Base-by-base conservation (phyloP, 1,140 invertebrate species). In the Rhagoletis zephyria region DNA sequence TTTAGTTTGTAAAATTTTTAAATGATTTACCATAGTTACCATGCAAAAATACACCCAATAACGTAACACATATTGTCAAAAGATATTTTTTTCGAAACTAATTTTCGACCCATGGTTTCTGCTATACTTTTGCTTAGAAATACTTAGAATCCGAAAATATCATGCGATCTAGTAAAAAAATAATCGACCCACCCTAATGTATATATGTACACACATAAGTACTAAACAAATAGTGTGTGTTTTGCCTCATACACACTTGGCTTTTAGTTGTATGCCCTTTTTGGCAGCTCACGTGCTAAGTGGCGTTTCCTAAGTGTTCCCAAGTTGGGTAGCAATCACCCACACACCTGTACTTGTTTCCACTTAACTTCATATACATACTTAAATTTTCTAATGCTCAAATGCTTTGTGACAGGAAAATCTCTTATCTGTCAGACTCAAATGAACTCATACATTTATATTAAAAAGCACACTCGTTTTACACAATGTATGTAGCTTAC, bases 381-480 rank as follows among this genome's bases (percentile, higher is more conserved):
- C 30, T 30, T 30, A 30, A 30, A 30, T 30, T 30, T 30, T 30
- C 30, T 0, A 30, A 30, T 30, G 30, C 30, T 30, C 40, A 74
- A 74, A 74, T 45, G 67, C 12, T 74, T 74, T 74, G 67, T 74
- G 67, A 74, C 67, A 74, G 67, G 0, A 12, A 74, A 74, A 74
- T 74, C 67, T 74, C 67, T 74, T 74, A 74, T 74, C 67, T 74
- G 67, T 74, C 67, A 74, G 4, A 45, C 67, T 74, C 40, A 74
- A 45, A 74, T 74, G 7, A 10, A 48, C 67, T 74, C 67, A 74
- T 74, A 74, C 45, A 45, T 74, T 74, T 45, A 74, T 48, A 42
- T 74, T 45, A 74, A 74, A 74, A 74, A 63, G 16, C 61, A 63
- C 61, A 63, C 12, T 16, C 61, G 6, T 60, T 60, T 60, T 12